phyloP scores from a whole-genome alignment of 2,797 vertebrate genomes.

The Crax fasciolata region DNA sequence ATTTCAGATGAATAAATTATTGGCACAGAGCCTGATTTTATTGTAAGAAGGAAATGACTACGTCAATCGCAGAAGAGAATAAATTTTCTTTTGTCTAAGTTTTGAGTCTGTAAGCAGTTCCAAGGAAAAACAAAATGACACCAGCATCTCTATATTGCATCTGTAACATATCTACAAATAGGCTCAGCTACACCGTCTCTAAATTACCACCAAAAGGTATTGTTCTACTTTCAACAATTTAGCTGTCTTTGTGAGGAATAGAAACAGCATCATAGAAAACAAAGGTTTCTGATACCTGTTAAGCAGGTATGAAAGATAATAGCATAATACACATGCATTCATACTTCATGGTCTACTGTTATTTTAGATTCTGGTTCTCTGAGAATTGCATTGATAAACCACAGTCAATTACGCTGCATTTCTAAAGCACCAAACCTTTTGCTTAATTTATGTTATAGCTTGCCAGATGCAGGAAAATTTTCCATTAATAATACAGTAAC shows the following conservation, averaged over 20 bases:
- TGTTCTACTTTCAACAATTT: not conserved
- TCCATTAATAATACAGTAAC: not conserved
- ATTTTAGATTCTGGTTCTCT: not conserved
- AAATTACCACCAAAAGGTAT: not conserved
- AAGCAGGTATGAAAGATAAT: not conserved
- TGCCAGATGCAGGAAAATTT: conserved; percentile 7
- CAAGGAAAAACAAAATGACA: not conserved
- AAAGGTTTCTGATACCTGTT: not conserved
- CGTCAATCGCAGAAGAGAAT: not conserved
- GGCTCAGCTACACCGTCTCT: not conserved
- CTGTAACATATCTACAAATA: not conserved
- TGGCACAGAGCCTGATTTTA: not conserved
- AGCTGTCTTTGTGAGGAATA: not conserved
- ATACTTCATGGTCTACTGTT: not conserved
- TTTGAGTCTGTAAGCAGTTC: not conserved
- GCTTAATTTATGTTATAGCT: not conserved
- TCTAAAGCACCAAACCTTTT: conserved; percentile 3
- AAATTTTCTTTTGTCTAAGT: not conserved
- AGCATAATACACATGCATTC: not conserved
- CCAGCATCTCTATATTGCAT: not conserved
- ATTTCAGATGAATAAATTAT: not conserved
- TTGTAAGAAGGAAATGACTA: not conserved
- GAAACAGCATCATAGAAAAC: not conserved
- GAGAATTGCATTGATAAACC: not conserved
- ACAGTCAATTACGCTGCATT: not conserved